Evolutionary conservation across 2,797 vertebrate species (phyloP), one percentile per base, ranked within the genome.

Genomic region (Pseudotriccus pelzelni): DNA sequence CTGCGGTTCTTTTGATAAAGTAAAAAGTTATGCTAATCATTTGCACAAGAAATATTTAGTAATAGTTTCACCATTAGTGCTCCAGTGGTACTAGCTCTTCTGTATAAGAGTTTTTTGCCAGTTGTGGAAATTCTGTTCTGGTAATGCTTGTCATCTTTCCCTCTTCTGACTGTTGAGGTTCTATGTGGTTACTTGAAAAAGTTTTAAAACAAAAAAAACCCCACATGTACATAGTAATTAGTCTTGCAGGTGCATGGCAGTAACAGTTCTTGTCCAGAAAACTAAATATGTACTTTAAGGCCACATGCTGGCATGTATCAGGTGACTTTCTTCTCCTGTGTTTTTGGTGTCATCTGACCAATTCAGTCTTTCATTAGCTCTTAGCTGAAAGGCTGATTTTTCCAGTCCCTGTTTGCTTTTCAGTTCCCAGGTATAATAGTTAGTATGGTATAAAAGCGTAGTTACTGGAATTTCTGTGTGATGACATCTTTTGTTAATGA

Each of bases 61-160:
- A 43, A n/a, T 72, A 32, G 24, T 82, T 73, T 73, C 27, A 19
- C 16, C 3, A 3, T 46, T 81, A 28, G 32, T 52, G 24, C 21
- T 52, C 0, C 10, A 20, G 41, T n/a, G 6, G 17, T 70, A 44
- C 23, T 19, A 64, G 15, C 41, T 85, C 2, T 52, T 67, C 8
- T 70, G 0, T 20, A 2, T 47, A 34, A 34, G 14, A 14, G 0
- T 2, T 23, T 72, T 66, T 50, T 78, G 10, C 25, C 28, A 49
- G 19, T 9, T 56, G 22, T 27, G 27, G 27, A 53, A 85, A 16
- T 6, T 70, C 47, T 34, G 2, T 37, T 70, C 24, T 53, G 1
- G 0, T 75, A 18, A 27, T 30, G 28, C 24, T 81, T 53, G 91
- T 73, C 46, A 24, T 60, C 9, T 74, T 84, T 62, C 6, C 8